A percentile compares a stretch with the other conserved stretches of the same genome.
Evolutionary conservation across 2,113 vertebrate genomes (phyloP).

Genomic region (Cavia porcellus): DNA sequence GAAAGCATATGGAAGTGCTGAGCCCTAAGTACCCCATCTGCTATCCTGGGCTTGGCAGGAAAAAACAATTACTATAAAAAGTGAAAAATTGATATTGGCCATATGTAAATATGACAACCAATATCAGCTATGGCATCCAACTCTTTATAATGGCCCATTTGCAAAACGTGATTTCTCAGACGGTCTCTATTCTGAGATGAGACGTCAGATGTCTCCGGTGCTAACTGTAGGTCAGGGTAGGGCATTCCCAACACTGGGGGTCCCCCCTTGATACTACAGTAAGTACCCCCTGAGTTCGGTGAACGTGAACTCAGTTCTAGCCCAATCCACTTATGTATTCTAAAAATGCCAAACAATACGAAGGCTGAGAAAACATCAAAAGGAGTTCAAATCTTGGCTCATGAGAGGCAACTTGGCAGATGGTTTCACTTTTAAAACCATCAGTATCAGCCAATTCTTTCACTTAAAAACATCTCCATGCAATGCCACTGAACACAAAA

Average conservation of each 20-base stretch:
- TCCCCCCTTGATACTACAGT: neutral
- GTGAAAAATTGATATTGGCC: neutral
- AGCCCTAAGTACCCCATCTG: neutral
- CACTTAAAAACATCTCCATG: conserved; percentile 34
- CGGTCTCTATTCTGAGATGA: neutral
- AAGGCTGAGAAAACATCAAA: conserved; percentile 14
- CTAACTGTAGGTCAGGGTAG: neutral
- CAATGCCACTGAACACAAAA: conserved; percentile 42
- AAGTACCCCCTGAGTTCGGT: neutral
- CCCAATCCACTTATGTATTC: neutral
- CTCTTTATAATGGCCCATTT: conserved; percentile 7
- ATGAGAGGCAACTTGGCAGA: neutral
- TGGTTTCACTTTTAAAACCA: conserved; percentile 62
- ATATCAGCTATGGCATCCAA: neutral
- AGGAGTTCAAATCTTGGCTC: conserved; percentile 9
- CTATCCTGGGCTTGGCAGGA: neutral
- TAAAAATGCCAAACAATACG: conserved; percentile 44
- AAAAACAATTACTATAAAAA: conserved; percentile 11
- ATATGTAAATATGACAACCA: conserved; percentile 35
- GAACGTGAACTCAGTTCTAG: neutral
- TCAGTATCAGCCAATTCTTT: conserved; percentile 55
- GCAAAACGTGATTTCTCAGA: neutral
- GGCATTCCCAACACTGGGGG: neutral
- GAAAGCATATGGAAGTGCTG: conserved; percentile 62
- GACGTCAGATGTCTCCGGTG: neutral